Evolutionary conservation across 2,797 vertebrate genomes (phyloP).

Genomic region (Sebastes nivosus): DNA sequence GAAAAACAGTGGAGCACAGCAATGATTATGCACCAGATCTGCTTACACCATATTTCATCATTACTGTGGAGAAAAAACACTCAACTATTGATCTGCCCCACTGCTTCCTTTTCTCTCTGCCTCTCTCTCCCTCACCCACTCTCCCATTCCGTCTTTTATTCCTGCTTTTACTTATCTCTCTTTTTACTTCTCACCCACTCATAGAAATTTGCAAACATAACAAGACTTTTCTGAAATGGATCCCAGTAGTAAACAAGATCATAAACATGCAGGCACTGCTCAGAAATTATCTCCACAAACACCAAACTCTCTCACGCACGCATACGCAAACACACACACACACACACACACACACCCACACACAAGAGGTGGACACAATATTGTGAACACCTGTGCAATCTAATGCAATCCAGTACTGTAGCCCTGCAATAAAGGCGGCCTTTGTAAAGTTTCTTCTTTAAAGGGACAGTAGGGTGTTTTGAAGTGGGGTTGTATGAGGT

Average conservation of each 20-base stretch:
- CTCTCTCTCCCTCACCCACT: slow-evolving; percentile 33
- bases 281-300: slow-evolving; percentile 34
- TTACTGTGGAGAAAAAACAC: slow-evolving; percentile 79
- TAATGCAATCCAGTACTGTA: slow-evolving; percentile 56
- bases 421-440: slow-evolving; percentile 39
- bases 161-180: slow-evolving; percentile 54
- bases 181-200: slow-evolving; percentile 47
- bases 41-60: slow-evolving; percentile 88
- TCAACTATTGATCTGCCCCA: slow-evolving; percentile 80
- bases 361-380: slow-evolving; percentile 48
- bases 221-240: slow-evolving; percentile 58
- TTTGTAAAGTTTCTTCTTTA: slow-evolving; percentile 15
- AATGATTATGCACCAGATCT: slow-evolving; percentile 81
- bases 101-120: slow-evolving; percentile 59
- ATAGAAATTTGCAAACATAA: slow-evolving; percentile 67
- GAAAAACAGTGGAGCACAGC: slow-evolving; percentile 70
- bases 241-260: slow-evolving; percentile 63
- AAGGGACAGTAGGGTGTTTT: no score
- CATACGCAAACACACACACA: neutral
- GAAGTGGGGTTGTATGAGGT: no score
- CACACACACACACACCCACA: slow-evolving; percentile 13
- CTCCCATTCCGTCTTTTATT: slow-evolving; percentile 48
- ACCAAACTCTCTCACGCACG: neutral
- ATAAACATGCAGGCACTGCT: slow-evolving; percentile 46
- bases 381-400: slow-evolving; percentile 69